These are phyloP conservation scores for Leptobrachium ailaonicum DNA, from an alignment of 2,113 vertebrate genomes.

Conservation along the genomic window DNA sequence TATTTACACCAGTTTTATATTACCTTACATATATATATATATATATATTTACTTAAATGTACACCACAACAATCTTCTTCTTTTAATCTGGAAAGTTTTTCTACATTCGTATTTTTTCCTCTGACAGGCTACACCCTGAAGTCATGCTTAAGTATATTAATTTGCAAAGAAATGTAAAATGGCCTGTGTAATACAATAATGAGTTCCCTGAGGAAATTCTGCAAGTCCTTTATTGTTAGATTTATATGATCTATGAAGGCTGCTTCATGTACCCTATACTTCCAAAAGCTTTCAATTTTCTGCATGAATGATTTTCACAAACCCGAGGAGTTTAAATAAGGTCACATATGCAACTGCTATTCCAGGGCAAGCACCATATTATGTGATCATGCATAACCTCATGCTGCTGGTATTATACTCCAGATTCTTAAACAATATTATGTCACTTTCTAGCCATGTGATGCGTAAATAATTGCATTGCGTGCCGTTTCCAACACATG, in stretches of 20 bases:
- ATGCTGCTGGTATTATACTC: too few species aligned
- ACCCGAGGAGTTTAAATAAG: not conserved
- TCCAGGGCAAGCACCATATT: too few species aligned
- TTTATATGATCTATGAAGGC: not conserved
- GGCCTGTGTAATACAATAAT: constrained; percentile 13
- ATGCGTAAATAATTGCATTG: too few species aligned
- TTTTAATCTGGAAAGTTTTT: not conserved
- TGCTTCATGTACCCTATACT: not conserved
- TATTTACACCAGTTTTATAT: too few species aligned
- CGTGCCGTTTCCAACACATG: too few species aligned
- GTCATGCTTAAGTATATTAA: not conserved
- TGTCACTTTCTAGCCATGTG: too few species aligned
- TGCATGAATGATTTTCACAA: not conserved
- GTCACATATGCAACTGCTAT: not conserved
- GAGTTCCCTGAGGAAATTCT: not conserved
- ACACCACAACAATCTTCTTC: too few species aligned
- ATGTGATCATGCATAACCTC: too few species aligned
- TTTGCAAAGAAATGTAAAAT: constrained; percentile 7
- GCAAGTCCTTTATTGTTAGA: not conserved
- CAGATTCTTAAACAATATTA: too few species aligned
- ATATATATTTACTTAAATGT: too few species aligned
- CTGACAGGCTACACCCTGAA: not conserved
- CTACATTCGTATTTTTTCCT: not conserved
- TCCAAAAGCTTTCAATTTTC: constrained; percentile 2
- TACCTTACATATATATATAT: too few species aligned